phyloP scores from a whole-genome alignment of 2,888 invertebrate species.

The Oconnorella tubifera region DNA sequence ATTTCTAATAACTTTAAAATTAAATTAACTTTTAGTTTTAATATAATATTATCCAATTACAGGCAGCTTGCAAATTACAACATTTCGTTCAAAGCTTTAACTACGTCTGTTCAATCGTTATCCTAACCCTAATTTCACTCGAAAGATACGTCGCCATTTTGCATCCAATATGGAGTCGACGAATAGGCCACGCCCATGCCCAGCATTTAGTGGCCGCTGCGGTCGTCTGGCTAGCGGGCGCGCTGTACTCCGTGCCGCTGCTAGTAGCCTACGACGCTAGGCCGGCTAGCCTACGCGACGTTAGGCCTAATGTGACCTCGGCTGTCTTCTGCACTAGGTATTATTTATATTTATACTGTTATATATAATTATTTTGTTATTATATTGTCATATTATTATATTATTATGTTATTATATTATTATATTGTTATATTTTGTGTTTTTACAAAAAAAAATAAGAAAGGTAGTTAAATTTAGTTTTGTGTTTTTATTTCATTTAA shows the following conservation, averaged over 20 bases:
- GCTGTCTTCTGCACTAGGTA: neutral
- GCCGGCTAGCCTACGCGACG: neutral
- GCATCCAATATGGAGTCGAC: conserved; percentile 80
- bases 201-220: conserved; percentile 72
- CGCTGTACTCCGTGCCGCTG: conserved; percentile 63
- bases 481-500: too few relatives aligned
- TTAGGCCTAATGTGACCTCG: neutral
- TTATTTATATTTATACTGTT: too few relatives aligned
- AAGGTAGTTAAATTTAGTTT: too few relatives aligned
- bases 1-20: too few relatives aligned
- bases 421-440: too few relatives aligned
- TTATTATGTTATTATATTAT: too few relatives aligned
- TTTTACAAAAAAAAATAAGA: too few relatives aligned
- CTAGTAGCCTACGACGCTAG: conserved; percentile 14
- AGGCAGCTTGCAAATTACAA: conserved; percentile 77
- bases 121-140: conserved; percentile 67
- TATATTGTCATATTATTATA: too few relatives aligned
- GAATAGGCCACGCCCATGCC: conserved; percentile 70
- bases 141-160: conserved; percentile 50
- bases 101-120: conserved; percentile 84
- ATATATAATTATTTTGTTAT: too few relatives aligned
- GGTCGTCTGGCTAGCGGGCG: conserved; percentile 77
- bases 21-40: too few relatives aligned
- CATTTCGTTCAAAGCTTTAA: conserved; percentile 83
- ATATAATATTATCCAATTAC: too few relatives aligned